Conservation (phyloP, 2,888 invertebrate genomes). For the Melanotus villosus region DNA sequence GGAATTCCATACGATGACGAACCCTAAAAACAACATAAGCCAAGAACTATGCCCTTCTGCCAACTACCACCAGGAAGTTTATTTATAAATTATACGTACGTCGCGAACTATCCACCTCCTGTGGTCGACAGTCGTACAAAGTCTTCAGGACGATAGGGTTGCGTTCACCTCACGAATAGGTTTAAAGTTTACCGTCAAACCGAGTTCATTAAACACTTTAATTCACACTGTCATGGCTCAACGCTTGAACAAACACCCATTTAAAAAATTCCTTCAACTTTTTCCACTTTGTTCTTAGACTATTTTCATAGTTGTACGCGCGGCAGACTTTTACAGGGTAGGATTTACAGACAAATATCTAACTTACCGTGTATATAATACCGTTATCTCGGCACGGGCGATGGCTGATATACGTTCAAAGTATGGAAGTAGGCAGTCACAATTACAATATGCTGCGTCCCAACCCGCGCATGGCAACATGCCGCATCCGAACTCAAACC, state of each 20-base stretch:
- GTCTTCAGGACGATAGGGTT: slow-evolving; percentile 41
- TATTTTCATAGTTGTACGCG: slow-evolving; percentile 55
- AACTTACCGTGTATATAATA: slow-evolving; percentile 56
- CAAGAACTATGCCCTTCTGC: slow-evolving; percentile 45
- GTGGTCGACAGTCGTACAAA: slow-evolving; percentile 44
- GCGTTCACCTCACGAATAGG: slow-evolving; percentile 52
- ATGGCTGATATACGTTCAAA: slow-evolving; percentile 52
- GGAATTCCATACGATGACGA: slow-evolving; percentile 37
- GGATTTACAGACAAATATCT: slow-evolving; percentile 58
- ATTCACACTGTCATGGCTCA: slow-evolving; percentile 68
- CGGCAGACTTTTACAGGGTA: slow-evolving; percentile 53
- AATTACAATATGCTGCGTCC: slow-evolving; percentile 49
- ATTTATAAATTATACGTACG: slow-evolving; percentile 52
- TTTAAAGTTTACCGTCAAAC: slow-evolving; percentile 55
- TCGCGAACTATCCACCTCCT: slow-evolving; percentile 51
- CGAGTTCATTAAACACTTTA: slow-evolving; percentile 61
- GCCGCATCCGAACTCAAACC: slow-evolving; percentile 60
- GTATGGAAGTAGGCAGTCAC: slow-evolving; percentile 45
- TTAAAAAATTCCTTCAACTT: slow-evolving; percentile 56
- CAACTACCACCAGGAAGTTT: slow-evolving; percentile 47
- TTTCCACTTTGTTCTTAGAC: slow-evolving; percentile 56
- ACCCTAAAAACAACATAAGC: slow-evolving; percentile 45
- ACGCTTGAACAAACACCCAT: slow-evolving; percentile 59
- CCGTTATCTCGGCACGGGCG: slow-evolving; percentile 56
- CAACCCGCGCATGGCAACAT: slow-evolving; percentile 58